A percentile compares a stretch with the other conserved stretches of the same genome.
Evolutionary conservation across 37 sponge, comb jelly and placozoan genomes (phyloP).

Genomic region (Hexactinellida sp.): DNA sequence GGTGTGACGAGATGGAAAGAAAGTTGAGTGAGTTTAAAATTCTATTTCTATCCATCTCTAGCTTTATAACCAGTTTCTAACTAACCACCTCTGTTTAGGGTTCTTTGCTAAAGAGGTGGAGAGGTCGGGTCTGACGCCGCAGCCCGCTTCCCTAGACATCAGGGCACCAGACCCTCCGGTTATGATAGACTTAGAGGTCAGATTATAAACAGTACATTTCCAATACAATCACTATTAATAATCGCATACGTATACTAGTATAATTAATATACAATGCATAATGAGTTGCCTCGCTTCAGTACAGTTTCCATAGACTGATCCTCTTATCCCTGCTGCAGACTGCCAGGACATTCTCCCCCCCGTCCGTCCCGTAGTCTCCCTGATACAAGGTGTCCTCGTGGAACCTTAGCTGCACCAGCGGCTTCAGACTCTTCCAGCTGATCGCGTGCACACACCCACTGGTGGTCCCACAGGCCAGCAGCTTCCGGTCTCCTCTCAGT

Average conservation of each 20-base stretch:
- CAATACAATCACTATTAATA: background rate
- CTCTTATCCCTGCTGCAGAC: background rate
- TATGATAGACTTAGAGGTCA: constrained; percentile 90
- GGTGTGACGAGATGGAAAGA: constrained; percentile 99
- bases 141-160: constrained; percentile 43
- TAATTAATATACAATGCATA: background rate
- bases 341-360: background rate
- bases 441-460: background rate
- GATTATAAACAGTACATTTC: background rate
- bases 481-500: background rate
- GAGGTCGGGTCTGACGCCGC: constrained; percentile 46
- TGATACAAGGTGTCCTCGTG: background rate
- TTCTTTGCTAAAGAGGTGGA: constrained; percentile 80
- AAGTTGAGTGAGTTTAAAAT: constrained; percentile 65
- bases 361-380: background rate
- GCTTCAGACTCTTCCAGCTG: constrained; percentile 2
- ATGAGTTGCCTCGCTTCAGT: background rate
- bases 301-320: background rate
- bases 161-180: constrained; percentile 81
- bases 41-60: no score
- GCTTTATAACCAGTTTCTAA: background rate
- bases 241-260: background rate
- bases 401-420: background rate
- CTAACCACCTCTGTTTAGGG: no score
- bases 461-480: background rate